Base-by-base conservation (phyloP, 2,888 invertebrate species). In the Stictocephala bisonia region DNA sequence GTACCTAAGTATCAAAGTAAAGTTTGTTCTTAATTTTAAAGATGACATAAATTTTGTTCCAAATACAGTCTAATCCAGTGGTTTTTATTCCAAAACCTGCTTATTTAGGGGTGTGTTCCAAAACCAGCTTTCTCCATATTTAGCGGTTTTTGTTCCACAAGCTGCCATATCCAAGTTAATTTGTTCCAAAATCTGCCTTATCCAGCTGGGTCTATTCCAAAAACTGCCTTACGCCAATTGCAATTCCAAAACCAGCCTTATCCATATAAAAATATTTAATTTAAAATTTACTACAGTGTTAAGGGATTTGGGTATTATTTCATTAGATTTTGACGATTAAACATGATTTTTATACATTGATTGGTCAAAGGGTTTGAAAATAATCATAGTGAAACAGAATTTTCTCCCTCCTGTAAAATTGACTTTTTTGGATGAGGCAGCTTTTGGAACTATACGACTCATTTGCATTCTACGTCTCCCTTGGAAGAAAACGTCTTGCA, bases 171-270 rank as follows among this genome's bases (percentile, higher is more conserved):
- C 44, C 44, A 44, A 44, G 15, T 3, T 44, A 44, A 44, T 44
- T 44, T 44, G 44, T 44, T 44, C 44, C 44, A 44, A 44, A 44
- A 3, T 44, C 44, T 44, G 44, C 44, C 44, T 44, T 44, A 44
- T 44, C 44, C 7, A 44, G 7, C 44, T 3, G 7, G 7, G 44
- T 44, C 2, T 44, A 44, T 44, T 44, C 44, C 44, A 44, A 3
- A 44, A 44, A 44, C 44, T 3, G 44, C 44, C 11, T 44, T 44
- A 44, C 7, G 40, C 44, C 44, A 44, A 44, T 44, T 44, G 2
- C 44, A 44, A 44, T 44, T 44, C 44, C 44, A 44, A 44, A 44
- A 44, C 44, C 44, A 3, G 2, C 44, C 44, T 44, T 44, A 44
- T 44, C 44, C 44, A 44, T 44, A 44, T 44, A 3, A 44, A 44